Base-by-base conservation (phyloP, 2,888 invertebrate genomes). In the Callyntrura sp. region DNA sequence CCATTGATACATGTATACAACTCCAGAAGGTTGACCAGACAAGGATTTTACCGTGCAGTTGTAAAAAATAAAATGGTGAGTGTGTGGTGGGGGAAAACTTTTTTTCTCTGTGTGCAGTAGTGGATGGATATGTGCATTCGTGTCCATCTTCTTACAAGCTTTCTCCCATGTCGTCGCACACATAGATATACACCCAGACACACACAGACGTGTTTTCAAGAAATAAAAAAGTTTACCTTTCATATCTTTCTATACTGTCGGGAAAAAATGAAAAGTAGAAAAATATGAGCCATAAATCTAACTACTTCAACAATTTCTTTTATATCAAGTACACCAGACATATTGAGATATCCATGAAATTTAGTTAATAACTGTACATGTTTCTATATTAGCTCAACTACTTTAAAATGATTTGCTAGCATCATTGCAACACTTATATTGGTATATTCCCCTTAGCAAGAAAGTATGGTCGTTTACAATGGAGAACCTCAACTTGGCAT, bases 211-310 rank as follows among this genome's bases (percentile, higher is more conserved):
- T 76, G 48, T 78, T 55, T 76, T 76, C 28, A 55, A 28, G 25
- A 55, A 57, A 78, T n/a, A n/a, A 25, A 55, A 55, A 55, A 57
- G 57, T 78, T 76, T 76, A 76, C 78, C 28, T 28, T n/a, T 78
- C 20, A 78, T 78, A 78, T 78, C 78, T 78, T 28, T 35, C 35
- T 35, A 35, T 35, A 35, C 35, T 35, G 35, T n/a, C n/a, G n/a
- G 6, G 35, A 55, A 48, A 78, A 70, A 78, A 78, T 55, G n/a
- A 55, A 62, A 23, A 85, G 78, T 62, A 62, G 76, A 76, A 68
- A 48, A 60, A 85, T 76, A 51, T 62, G 76, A 62, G 85, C 76
- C 76, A 85, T 85, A 85, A 85, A 85, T 78, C 60, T 85, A 65
- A 25, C 55, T 73, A 25, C 62, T 78, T 76, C n/a, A 60, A 78